Evolutionary conservation across 2,113 vertebrate genomes (phyloP), one percentile per base, ranked within the genome.

Genomic region (Catharus fuscescens): DNA sequence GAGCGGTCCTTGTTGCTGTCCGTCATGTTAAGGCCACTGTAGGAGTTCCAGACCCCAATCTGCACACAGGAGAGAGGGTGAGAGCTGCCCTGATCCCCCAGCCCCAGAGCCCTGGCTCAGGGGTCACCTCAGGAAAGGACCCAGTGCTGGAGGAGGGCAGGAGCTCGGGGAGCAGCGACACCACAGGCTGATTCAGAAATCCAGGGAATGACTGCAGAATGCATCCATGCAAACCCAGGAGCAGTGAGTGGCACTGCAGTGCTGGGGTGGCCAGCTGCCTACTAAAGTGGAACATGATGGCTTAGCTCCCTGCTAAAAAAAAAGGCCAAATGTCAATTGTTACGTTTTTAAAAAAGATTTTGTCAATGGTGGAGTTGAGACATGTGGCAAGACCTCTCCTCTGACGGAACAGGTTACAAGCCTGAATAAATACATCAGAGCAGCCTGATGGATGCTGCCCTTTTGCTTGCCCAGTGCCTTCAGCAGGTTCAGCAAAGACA

Each of bases 1-100:
- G 98, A 97, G 19, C 95, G 98, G 92, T 99, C 99, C 96, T 98
- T 99, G 97, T 98, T 98, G 96, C 92, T 98, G 50, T 99, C 99
- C 0, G 99, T 99, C 98, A 99, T 98, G 96, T 99, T 99, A 97
- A 99, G 99, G 97, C 99, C 99, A 38, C 97, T 98, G 96, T 99
- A 98, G 90, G 99, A 99, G 93, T 99, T 99, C 99, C 99, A 99
- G 74, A 99, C 97, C 17, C 99, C 99, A 65, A 99, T 99, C 99
- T 99, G 97, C 57, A 78, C 74, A 61, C 74, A 95, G 96, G 47
- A 97, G 80, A 98, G 54, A 0, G 5, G 13, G 52, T 97, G 86
- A 97, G 91, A 32, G 36, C 44, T 53, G 28, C 38, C 38, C 54
- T 1, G 1, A 5, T 1, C 6, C 38, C 72, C 38, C 0, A 1